Evolutionary conservation across 2,113 vertebrate species (phyloP), one percentile per base, ranked within the genome.

Genomic region (Reinhardtius hippoglossoides): DNA sequence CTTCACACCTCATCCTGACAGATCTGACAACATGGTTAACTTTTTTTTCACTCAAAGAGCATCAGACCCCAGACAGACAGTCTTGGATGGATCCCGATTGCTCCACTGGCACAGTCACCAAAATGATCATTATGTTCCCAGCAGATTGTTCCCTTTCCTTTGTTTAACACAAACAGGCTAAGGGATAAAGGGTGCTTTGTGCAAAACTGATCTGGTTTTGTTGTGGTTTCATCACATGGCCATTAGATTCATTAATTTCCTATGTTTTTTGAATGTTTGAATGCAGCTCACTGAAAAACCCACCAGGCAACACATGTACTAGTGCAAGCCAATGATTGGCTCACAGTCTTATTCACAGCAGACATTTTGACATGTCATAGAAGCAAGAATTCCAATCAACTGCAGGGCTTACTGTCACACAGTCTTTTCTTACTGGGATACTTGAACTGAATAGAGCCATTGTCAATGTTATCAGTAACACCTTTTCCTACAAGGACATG

Each of bases 121-220:
- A 48, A 48, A 15, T 48, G 44, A 48, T 69, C 71, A 42, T 27
- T 76, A 24, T 18, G 27, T 55, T 23, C 18, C 44, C 21, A 48
- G 42, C 2, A 27, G 54, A 59, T 52, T 27, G 21, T 44, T 64
- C 21, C 7, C 31, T 54, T 60, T 26, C 24, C 44, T 18, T 5
- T 16, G 15, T 13, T 27, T 8, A 44, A 27, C 26, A 13, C 3
- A 26, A 42, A 56, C 12, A 42, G 0, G 40, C 40, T 42, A 42
- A 42, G 40, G 3, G 40, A 46, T 21, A 31, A 37, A 23, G 31
- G 59, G 15, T 21, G 27, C 27, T 67, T 15, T 23, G 9, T 46
- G 35, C 27, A 50, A 54, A 21, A 5, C n/a, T 4, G 5, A 26
- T 12, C 2, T 5, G 16, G 27, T 26, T 57, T 24, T 57, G 7